Conservation (phyloP, 2,113 vertebrate species). For the Zapus hudsonius region DNA sequence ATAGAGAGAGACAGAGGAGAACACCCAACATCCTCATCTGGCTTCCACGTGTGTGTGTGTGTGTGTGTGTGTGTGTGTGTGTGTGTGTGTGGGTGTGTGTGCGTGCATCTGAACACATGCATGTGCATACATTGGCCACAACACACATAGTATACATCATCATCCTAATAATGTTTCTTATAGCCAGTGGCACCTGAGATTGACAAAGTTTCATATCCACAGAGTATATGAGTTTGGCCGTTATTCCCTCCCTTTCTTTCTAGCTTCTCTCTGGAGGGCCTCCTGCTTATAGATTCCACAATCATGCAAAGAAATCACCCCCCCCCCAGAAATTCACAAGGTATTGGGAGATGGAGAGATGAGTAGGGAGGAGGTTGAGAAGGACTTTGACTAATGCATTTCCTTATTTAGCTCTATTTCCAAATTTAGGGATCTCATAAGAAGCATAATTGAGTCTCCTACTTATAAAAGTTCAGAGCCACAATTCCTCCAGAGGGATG, state of each 20-base stretch:
- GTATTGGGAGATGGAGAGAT: neutral
- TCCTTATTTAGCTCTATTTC: constrained; percentile 74
- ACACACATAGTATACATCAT: too few relatives aligned
- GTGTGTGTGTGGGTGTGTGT: too few relatives aligned
- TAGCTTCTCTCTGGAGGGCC: neutral
- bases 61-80: too few relatives aligned
- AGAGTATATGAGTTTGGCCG: too few relatives aligned
- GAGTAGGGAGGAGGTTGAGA: constrained; percentile 47
- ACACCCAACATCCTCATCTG: too few relatives aligned
- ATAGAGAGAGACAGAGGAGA: too few relatives aligned
- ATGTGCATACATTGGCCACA: too few relatives aligned
- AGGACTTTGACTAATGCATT: constrained; percentile 75
- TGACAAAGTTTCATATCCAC: too few relatives aligned
- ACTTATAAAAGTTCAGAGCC: constrained; percentile 73
- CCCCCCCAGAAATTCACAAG: constrained; percentile 25
- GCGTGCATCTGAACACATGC: too few relatives aligned
- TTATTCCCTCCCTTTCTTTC: neutral
- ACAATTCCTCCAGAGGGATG: constrained; percentile 73
- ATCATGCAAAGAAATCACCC: constrained; percentile 47
- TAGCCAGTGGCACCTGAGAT: too few relatives aligned
- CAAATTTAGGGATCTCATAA: constrained; percentile 77
- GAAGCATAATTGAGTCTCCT: constrained; percentile 76
- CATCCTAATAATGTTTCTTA: too few relatives aligned
- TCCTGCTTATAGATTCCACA: neutral
- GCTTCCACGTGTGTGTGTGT: too few relatives aligned